Evolutionary conservation across 2,888 invertebrate species (phyloP), one percentile per base, ranked within the genome.

Genomic region (Apamea epomidion): DNA sequence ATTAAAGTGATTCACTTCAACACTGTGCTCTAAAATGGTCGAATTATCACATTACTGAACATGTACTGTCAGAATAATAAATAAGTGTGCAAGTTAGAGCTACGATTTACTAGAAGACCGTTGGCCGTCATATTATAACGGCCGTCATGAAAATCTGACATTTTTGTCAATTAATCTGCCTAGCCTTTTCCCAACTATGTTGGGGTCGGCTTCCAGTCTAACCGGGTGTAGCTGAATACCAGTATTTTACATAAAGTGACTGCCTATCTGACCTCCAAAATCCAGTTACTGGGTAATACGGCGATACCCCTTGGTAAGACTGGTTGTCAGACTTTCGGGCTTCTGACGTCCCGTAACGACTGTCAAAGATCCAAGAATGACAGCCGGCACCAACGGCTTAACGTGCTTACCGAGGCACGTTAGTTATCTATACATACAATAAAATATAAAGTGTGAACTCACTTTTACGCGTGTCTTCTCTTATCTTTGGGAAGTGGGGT

Each of bases 1-100:
- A 84, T 87, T 78, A 83, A 85, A 85, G 77, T 87, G 77, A 87
- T 83, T 80, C 80, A 86, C 16, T 80, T 70, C 42, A 78, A 80
- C 67, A 70, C 51, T 70, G 48, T 48, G 62, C 75, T 68, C n/a
- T 70, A 76, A 76, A 85, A 82, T 82, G 68, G 74, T 68, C 58
- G 58, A 72, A 85, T 69, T 69, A 64, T 84, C 73, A 65, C 78
- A 80, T 80, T 68, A 84, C 42, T 87, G 76, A 81, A 87, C 60
- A 51, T 65, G 70, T 82, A 82, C 65, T 45, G 29, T 32, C 16
- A 25, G 32, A 14, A 32, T 73, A 78, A 60, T 0, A 42, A 42
- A 45, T 25, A 18, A 14, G 42, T 14, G 14, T n/a, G 12, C 54
- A 73, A 58, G 62, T 18, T 3, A 62, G 18, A 16, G 3, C 29